Conservation (phyloP, 2,797 vertebrate species). For the Coracias cyanogaster region DNA sequence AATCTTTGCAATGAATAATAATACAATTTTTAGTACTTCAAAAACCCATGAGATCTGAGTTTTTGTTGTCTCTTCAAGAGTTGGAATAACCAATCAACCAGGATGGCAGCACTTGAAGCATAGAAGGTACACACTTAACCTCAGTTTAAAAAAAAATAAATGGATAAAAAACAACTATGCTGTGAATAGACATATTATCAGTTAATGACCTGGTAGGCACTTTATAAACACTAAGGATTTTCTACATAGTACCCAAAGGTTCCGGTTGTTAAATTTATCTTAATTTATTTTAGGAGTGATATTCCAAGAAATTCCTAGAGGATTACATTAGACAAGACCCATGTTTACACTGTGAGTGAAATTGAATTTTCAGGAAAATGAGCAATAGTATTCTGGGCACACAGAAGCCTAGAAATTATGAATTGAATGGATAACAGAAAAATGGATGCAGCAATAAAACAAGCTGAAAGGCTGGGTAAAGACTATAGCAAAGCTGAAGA, state of each 20-base stretch:
- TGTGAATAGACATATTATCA: not conserved
- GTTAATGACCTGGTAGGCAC: not conserved
- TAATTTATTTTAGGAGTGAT: not conserved
- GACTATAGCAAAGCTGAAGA: not conserved
- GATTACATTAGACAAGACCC: not conserved
- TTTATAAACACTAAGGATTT: not conserved
- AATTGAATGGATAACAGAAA: not conserved
- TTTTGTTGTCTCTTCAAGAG: not conserved
- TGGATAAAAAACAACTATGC: accelerated
- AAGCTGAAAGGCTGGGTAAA: not conserved
- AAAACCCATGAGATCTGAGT: not conserved
- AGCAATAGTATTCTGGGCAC: not conserved
- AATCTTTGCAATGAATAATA: not conserved
- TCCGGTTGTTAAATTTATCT: not conserved
- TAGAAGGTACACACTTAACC: not conserved
- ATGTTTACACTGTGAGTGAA: not conserved
- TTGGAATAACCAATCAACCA: not conserved
- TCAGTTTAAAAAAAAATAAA: not conserved
- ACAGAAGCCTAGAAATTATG: not conserved
- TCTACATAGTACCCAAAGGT: not conserved
- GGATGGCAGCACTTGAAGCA: not conserved
- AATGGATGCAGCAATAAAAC: not conserved
- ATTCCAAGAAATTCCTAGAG: not conserved
- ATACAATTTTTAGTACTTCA: not conserved
- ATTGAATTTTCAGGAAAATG: not conserved